Evolutionary conservation across 37 sponge, comb jelly and placozoan genomes (phyloP).

Genomic region (Petrosia ficiformis): DNA sequence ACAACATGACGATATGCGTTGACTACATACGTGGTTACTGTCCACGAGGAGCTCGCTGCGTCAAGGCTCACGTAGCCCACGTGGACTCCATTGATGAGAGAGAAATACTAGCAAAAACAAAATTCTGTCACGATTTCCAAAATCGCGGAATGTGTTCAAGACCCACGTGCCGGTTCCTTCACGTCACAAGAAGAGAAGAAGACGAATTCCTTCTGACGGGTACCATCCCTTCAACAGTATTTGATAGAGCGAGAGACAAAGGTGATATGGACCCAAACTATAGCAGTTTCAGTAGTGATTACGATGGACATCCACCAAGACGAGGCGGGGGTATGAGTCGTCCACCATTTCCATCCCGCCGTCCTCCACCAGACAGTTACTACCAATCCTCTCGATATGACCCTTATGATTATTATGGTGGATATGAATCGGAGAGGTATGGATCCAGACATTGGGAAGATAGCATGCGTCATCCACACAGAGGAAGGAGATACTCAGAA

Average conservation of each 20-base stretch:
- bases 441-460: background rate
- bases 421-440: background rate
- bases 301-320: background rate
- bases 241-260: conserved; percentile 38
- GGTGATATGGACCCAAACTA: too few relatives aligned
- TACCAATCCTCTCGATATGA: background rate
- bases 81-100: conserved; percentile 60
- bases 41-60: conserved; percentile 34
- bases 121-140: conserved; percentile 69
- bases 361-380: background rate
- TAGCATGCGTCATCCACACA: background rate
- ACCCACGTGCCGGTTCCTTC: conserved; percentile 44
- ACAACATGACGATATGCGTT: conserved; percentile 45
- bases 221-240: conserved; percentile 41
- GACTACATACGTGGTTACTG: conserved; percentile 60
- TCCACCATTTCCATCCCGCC: background rate
- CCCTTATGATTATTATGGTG: background rate
- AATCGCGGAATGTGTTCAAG: conserved; percentile 48
- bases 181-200: conserved; percentile 64
- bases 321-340: conserved; percentile 5
- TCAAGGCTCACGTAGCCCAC: conserved; percentile 53
- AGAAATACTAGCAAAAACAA: conserved; percentile 49
- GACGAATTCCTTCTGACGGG: conserved; percentile 69
- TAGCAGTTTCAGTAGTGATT: background rate
- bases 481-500: background rate